A percentile compares a stretch with the other conserved stretches of the same genome.
These are phyloP conservation scores for Dicaeum eximium DNA, from an alignment of 2,113 vertebrate genomes.

Conservation along the genomic window DNA sequence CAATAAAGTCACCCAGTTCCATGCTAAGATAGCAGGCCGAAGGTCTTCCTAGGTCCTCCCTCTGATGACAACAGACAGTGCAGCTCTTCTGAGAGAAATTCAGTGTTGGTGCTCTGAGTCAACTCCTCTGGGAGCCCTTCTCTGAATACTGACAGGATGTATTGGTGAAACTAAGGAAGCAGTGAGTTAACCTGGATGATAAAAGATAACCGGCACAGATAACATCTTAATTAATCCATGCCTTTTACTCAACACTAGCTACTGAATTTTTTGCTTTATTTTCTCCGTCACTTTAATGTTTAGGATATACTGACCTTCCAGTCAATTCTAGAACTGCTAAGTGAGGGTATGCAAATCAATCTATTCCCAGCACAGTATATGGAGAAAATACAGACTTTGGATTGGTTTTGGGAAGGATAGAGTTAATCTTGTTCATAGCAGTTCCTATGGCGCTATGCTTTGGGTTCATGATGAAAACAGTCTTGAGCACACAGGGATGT, in stretches of 20 bases:
- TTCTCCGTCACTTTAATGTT: background rate
- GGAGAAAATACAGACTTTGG: background rate
- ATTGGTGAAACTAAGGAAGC: background rate
- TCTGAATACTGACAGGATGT: background rate
- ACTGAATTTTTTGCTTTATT: background rate
- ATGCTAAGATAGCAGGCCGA: background rate
- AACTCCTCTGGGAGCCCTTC: background rate
- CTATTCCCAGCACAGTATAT: background rate
- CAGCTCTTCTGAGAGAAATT: background rate
- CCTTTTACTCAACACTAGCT: background rate
- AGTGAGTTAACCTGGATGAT: background rate
- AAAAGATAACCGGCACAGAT: background rate
- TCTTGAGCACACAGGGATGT: background rate
- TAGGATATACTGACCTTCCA: background rate
- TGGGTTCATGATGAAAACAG: background rate
- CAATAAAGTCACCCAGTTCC: background rate
- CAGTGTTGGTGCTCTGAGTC: accelerated
- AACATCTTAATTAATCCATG: background rate
- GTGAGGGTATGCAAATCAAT: background rate
- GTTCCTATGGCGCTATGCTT: background rate
- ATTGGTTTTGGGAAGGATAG: background rate
- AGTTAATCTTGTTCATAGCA: background rate
- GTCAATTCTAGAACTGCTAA: background rate
- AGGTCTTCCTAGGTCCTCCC: background rate
- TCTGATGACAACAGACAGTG: background rate